These are phyloP conservation scores for Oreohelix idahoensis DNA, from an alignment of 1,140 invertebrate genomes.

Conservation along the genomic window DNA sequence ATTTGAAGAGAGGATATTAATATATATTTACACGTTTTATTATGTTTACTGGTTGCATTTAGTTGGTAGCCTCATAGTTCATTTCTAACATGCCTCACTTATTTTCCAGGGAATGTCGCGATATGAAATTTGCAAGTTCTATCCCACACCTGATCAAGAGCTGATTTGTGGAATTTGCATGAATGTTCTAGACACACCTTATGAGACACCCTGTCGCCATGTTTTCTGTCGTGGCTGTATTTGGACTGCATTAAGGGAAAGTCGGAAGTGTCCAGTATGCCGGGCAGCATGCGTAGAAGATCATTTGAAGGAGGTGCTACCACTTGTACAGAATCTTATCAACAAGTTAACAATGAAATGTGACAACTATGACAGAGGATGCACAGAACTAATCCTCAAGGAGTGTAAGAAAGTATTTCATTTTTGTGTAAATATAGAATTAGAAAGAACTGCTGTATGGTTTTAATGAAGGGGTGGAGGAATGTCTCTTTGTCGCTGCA, in stretches of 20 bases:
- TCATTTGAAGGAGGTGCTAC: constrained; percentile 59
- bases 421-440: too few relatives aligned
- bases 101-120: constrained; percentile 54
- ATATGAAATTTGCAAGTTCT: constrained; percentile 66
- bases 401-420: constrained; percentile 46
- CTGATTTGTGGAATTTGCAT: constrained; percentile 67
- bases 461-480: too few relatives aligned
- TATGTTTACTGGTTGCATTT: too few relatives aligned
- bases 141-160: constrained; percentile 60
- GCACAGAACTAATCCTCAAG: constrained; percentile 47
- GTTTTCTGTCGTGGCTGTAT: constrained; percentile 68
- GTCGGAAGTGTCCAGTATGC: constrained; percentile 64
- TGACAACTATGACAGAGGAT: constrained; percentile 55
- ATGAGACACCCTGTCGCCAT: constrained; percentile 65
- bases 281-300: constrained; percentile 45
- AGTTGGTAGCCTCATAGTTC: neutral
- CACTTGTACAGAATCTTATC: constrained; percentile 66
- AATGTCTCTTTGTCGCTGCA: too few relatives aligned
- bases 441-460: too few relatives aligned
- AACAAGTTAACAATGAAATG: constrained; percentile 60
- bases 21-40: too few relatives aligned
- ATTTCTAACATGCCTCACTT: neutral
- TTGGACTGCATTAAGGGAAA: constrained; percentile 54
- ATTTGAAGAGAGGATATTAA: too few relatives aligned
- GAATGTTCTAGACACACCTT: constrained; percentile 62